A percentile compares a stretch with the other conserved stretches of the same genome.
These are phyloP conservation scores for Dichetophora obliterata DNA, from an alignment of 2,888 invertebrate genomes.

Conservation along the genomic window DNA sequence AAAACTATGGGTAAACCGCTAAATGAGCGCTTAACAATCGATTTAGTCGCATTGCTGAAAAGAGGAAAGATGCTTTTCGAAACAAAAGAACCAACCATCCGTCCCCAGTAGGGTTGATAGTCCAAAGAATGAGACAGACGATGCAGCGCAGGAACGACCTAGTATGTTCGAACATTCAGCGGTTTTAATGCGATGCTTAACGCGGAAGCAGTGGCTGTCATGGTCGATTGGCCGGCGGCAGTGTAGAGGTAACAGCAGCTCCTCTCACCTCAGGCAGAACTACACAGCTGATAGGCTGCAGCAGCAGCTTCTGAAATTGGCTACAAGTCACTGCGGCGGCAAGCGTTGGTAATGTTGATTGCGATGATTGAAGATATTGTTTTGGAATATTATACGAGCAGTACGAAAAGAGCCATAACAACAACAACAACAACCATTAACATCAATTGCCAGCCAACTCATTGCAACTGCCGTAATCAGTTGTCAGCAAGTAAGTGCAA, in stretches of 20 bases:
- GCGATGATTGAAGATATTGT: constrained; percentile 18
- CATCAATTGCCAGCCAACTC: neutral
- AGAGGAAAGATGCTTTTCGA: too few relatives aligned
- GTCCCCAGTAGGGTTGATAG: too few relatives aligned
- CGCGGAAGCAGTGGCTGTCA: neutral
- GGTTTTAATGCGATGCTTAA: neutral
- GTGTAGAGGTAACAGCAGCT: too few relatives aligned
- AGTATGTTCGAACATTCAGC: neutral
- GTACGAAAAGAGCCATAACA: neutral
- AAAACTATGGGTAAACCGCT: neutral
- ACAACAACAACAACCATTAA: neutral
- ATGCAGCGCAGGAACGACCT: neutral
- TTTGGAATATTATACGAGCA: neutral
- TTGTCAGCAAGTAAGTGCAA: constrained; percentile 16
- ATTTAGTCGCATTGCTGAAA: neutral
- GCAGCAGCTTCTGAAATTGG: neutral
- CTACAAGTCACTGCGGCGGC: neutral
- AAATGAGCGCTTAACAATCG: constrained; percentile 9
- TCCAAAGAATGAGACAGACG: neutral
- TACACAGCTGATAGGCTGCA: neutral
- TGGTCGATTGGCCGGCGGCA: neutral
- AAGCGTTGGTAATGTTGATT: constrained; percentile 8
- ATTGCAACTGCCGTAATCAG: constrained; percentile 7
- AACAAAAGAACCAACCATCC: too few relatives aligned
- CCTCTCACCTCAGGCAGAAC: neutral